Base-by-base conservation (phyloP, 53 echinoderm and acorn worm genomes). In the Arbacia lixula region DNA sequence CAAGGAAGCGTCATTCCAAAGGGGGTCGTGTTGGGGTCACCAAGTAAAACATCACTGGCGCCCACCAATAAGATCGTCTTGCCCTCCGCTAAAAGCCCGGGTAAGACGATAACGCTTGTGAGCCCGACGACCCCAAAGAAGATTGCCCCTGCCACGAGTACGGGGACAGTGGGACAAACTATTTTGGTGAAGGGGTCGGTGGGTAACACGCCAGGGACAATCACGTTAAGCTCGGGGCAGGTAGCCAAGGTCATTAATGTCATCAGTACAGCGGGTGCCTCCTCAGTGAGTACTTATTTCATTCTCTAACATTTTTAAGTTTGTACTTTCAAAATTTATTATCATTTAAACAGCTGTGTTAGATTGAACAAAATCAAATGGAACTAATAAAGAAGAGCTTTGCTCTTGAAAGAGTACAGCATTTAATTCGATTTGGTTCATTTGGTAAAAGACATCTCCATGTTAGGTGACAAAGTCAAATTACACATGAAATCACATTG, bases 61-160 rank as follows among this genome's bases (percentile, higher is more conserved):
- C 86, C 50, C 19, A 55, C 71, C 11, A 79, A 83, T 62, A 95
- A 89, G 78, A 68, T 95, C 33, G 86, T 91, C 25, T 88, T 95
- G 31, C 83, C 91, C 27, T 72, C 91, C 31, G 54, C 86, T 35
- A 93, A 88, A 68, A 93, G 93, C 38, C 95, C 91, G 5, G 85
- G 58, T 19, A 95, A 89, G 71, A 78, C 65, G 37, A 89, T 71
- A 3, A 53, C 53, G 58, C 65, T 57, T 19, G 82, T 49, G 19
- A 40, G 36, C 12, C 51, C 77, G 21, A 86, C 86, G 34, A 94
- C 91, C 26, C 94, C 94, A 27, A 94, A 94, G 86, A 94, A 94
- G 83, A 94, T 94, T 39, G 94, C 91, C 3, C 94, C 93, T 3
- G 90, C 93, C 4, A 85, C 92, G 10, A 75, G 11, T 20, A 38